These are phyloP conservation scores for Oophaga pumilio DNA, from an alignment of 2,113 vertebrate species.

Conservation along the genomic window DNA sequence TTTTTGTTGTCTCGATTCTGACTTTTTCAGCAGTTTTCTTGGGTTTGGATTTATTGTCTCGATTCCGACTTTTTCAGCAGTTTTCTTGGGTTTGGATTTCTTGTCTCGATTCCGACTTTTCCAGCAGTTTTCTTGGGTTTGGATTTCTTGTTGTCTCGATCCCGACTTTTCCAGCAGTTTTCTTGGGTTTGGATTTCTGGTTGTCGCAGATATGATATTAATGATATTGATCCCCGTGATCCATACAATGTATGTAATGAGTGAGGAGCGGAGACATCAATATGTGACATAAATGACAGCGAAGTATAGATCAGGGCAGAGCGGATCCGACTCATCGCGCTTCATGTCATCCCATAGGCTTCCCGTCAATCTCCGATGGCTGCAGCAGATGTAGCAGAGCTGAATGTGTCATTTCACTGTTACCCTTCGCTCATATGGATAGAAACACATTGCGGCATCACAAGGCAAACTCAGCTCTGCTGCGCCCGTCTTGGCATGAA, in stretches of 20 bases:
- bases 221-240: neutral
- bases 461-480: neutral
- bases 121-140: too few relatives aligned
- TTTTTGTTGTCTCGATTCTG: too few relatives aligned
- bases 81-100: too few relatives aligned
- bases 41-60: neutral
- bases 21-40: too few relatives aligned
- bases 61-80: too few relatives aligned
- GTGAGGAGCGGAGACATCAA: neutral
- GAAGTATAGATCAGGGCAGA: neutral
- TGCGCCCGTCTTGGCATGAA: neutral
- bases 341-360: neutral
- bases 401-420: neutral
- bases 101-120: too few relatives aligned
- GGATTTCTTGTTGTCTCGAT: too few relatives aligned
- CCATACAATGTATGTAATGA: neutral
- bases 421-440: neutral
- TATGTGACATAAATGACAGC: neutral
- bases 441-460: too few relatives aligned
- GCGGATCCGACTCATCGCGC: neutral
- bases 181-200: neutral
- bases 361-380: neutral
- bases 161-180: neutral
- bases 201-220: neutral
- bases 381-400: neutral